A percentile compares a stretch with the other conserved stretches of the same genome.
phyloP scores from a whole-genome alignment of 2,113 vertebrate species.

The Sinocyclocheilus grahami region DNA sequence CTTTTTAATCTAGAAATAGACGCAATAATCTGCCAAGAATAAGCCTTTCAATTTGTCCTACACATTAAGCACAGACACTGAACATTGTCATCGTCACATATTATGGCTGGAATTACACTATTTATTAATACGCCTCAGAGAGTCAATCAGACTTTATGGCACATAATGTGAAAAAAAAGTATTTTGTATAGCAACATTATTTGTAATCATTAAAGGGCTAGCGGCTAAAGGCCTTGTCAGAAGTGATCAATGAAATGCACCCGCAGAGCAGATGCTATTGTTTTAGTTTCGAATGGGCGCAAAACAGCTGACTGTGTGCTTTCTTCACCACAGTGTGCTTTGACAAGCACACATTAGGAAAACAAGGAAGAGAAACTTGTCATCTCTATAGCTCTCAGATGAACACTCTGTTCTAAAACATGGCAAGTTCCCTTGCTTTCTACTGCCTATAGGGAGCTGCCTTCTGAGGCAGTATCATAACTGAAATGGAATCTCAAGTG shows the following conservation, averaged over 20 bases:
- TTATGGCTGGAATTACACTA: conserved; percentile 36
- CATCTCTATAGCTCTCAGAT: background rate
- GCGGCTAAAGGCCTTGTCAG: conserved; percentile 23
- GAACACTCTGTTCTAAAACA: background rate
- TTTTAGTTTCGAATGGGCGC: background rate
- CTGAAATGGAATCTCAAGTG: background rate
- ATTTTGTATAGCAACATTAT: conserved; percentile 24
- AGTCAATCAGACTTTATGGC: conserved; percentile 1
- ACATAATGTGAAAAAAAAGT: background rate
- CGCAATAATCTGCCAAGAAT: conserved; percentile 64
- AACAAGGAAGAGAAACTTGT: background rate
- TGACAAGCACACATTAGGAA: background rate
- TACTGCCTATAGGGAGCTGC: background rate
- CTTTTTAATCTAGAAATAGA: conserved; percentile 69
- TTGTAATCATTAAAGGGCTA: conserved; percentile 25
- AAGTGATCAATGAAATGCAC: background rate
- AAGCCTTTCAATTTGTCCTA: conserved; percentile 68
- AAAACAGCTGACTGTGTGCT: background rate
- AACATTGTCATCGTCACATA: conserved; percentile 37
- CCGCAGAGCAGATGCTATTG: background rate
- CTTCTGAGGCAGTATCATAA: background rate
- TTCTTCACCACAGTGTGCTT: background rate
- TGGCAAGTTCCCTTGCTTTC: background rate
- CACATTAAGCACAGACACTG: conserved; percentile 47
- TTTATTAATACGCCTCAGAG: conserved; percentile 33